Evolutionary conservation across 2,888 invertebrate species (phyloP), one percentile per base, ranked within the genome.

Genomic region (Leptodirus hochenwartii): DNA sequence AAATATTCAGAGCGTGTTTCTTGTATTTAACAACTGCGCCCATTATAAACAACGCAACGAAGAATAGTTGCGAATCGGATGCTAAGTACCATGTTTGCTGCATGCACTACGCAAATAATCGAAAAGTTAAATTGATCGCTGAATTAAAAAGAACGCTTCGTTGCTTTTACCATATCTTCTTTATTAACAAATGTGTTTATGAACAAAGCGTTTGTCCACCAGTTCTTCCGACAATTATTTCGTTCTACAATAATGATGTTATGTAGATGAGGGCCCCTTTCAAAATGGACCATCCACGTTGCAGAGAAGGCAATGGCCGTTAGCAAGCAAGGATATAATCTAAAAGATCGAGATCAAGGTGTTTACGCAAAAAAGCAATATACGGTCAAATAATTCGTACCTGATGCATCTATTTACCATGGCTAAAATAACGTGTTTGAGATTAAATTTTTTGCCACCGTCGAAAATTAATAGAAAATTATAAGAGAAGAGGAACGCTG

Each of bases 61-160:
- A 27, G 37, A 50, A 53, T 15, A 50, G 32, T 34, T 53, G 52
- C 4, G 45, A 47, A 30, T 53, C 53, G 3, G 46, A 34, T 15
- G 49, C 47, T 15, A 51, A 36, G 36, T 49, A 53, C 53, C 53
- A 51, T 2, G 47, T 43, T 36, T 51, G 51, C 31, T 44, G 45
- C 24, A 50, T 29, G 34, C 51, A 50, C 50, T 51, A n/a, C n/a
- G n/a, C n/a, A n/a, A n/a, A n/a, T n/a, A n/a, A n/a, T n/a, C n/a
- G n/a, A n/a, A n/a, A n/a, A n/a, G n/a, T n/a, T n/a, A n/a, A n/a
- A n/a, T n/a, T n/a, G n/a, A n/a, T n/a, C n/a, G n/a, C n/a, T n/a
- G n/a, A n/a, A n/a, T n/a, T n/a, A n/a, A n/a, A n/a, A n/a, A n/a
- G n/a, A n/a, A n/a, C n/a, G n/a, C n/a, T n/a, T n/a, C n/a, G n/a